Conservation (phyloP, 2,113 vertebrate species). For the Indicator maculatus region DNA sequence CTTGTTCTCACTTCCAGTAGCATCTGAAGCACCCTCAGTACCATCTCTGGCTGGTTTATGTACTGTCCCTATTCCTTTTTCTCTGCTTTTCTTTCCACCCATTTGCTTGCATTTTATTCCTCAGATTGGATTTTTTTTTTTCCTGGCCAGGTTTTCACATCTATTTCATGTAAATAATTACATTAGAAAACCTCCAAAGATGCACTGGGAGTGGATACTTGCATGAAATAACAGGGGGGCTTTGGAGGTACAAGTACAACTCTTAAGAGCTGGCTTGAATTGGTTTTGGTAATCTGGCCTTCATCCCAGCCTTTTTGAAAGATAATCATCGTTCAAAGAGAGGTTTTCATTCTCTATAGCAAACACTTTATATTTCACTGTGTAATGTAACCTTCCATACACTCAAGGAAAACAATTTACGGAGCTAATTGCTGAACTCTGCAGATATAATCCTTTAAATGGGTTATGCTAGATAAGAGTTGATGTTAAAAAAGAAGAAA, state of each 20-base stretch:
- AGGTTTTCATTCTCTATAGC: not conserved
- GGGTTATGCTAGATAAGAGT: slow-evolving; percentile 29
- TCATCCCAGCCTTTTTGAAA: slow-evolving; percentile 28
- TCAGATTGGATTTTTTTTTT: not conserved
- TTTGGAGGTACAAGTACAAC: not conserved
- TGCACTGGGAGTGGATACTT: not conserved
- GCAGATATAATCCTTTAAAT: slow-evolving; percentile 26
- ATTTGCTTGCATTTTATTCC: not conserved
- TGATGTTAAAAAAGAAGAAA: slow-evolving; percentile 21
- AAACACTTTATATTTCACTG: slow-evolving; percentile 13
- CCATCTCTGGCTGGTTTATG: not conserved
- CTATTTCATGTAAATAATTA: not conserved
- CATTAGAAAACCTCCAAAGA: not conserved
- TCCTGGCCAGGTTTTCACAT: not conserved
- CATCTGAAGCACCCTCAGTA: not conserved
- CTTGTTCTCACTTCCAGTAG: not conserved
- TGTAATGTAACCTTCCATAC: slow-evolving; percentile 22
- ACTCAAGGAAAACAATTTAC: slow-evolving; percentile 41
- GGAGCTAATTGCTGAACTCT: slow-evolving; percentile 49
- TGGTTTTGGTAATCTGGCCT: not conserved
- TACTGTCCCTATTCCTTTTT: not conserved
- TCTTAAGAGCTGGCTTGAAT: not conserved
- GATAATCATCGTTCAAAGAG: slow-evolving; percentile 8
- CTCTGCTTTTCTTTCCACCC: not conserved
- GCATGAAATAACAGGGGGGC: not conserved